Conservation (phyloP, 2,888 invertebrate species). For the Trachelus troglodyta region DNA sequence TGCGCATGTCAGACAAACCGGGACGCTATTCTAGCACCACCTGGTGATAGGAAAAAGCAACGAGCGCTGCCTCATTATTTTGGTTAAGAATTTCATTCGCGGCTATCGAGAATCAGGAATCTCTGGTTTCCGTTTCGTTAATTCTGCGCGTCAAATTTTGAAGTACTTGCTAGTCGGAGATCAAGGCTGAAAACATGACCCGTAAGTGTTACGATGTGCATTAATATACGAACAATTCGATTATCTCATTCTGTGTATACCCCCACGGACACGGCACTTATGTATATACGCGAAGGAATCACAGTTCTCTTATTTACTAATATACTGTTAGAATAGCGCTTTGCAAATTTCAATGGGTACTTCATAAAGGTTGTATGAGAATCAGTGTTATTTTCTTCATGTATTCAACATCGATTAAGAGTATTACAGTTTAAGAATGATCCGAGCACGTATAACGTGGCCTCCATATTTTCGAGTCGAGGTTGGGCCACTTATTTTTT, state of each 20-base stretch:
- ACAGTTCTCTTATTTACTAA: conserved; percentile 6
- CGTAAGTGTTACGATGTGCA: conserved; percentile 48
- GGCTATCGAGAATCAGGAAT: neutral
- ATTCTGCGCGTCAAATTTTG: conserved; percentile 38
- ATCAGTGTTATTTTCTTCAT: neutral
- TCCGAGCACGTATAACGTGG: neutral
- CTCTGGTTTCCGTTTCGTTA: neutral
- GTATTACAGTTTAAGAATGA: neutral
- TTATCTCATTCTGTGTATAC: neutral
- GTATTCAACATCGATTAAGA: neutral
- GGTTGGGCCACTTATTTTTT: neutral
- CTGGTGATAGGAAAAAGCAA: neutral
- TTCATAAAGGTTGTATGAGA: neutral
- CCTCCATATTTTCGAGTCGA: neutral
- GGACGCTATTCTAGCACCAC: too few relatives aligned
- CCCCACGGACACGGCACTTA: neutral
- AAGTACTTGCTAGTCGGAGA: conserved; percentile 61
- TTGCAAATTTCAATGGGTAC: neutral
- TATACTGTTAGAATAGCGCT: neutral
- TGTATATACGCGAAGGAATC: neutral
- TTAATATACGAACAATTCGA: neutral
- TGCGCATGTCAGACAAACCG: too few relatives aligned
- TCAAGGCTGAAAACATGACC: conserved; percentile 61
- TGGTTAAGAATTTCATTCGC: neutral
- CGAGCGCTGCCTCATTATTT: neutral